Base-by-base conservation (phyloP, 2,888 invertebrate genomes). In the Homarus gammarus region DNA sequence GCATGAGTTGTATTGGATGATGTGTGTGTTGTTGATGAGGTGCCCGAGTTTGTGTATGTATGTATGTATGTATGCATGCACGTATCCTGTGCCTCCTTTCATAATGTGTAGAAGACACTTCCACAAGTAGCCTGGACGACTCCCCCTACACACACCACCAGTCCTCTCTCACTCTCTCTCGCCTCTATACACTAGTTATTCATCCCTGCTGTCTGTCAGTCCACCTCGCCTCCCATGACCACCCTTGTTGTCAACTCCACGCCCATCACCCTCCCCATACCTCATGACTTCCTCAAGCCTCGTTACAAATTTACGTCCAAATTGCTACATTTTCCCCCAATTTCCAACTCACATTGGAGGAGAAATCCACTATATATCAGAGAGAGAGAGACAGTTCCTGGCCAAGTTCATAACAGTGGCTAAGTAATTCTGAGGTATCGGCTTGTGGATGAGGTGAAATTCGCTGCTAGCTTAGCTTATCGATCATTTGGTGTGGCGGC, bases 191-290 rank as follows among this genome's bases (percentile, higher is more conserved):
- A 56, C 56, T 56, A 56, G 56, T 56, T 56, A 56, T 56, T 56
- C 56, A 56, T 56, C 22, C 56, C 15, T 56, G 56, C 18, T 56
- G 56, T 56, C 56, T 3, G 49, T 36, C 6, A 27, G 49, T 33
- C 51, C 40, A 12, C 73, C 49, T 78, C 77, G 15, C 77, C 77
- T 78, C 36, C 49, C 56, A 51, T 75, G 40, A 77, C 77, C 51
- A 31, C 31, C 77, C 77, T 40, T 27, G 18, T 1, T 56, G 56
- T 56, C 22, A 56, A 56, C 56, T 22, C 10, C 56, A 22, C 56
- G 18, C 56, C 70, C 3, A n/a, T 70, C 70, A 38, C 73, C 40
- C 73, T 73, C 36, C 38, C 73, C 40, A n/a, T 73, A 15, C 38
- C 38, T 73, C 73, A 36, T 8, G 36, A n/a, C 31, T 56, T 78